A percentile compares a stretch with the other conserved stretches of the same genome.
Evolutionary conservation across 2,888 invertebrate species (phyloP).

Genomic region (Tromatobia lineatoria): DNA sequence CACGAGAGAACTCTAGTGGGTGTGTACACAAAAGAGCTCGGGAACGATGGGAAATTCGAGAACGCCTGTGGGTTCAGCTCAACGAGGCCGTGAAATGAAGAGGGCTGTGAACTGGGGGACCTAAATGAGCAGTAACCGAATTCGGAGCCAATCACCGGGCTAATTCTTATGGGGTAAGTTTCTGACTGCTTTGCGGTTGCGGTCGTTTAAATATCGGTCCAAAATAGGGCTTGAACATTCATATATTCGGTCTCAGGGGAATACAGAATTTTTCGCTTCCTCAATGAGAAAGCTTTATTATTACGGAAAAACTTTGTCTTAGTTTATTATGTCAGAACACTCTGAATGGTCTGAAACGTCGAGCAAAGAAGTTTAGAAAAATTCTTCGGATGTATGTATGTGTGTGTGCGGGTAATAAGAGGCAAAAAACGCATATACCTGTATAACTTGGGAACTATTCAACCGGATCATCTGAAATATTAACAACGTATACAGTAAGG

Average conservation of each 20-base stretch:
- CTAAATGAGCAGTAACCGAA: conserved; percentile 22
- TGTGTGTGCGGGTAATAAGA: too few relatives aligned
- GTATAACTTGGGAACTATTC: too few relatives aligned
- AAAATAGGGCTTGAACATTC: not conserved
- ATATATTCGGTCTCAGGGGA: not conserved
- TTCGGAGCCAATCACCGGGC: conserved; percentile 2
- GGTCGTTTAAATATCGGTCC: not conserved
- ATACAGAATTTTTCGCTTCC: too few relatives aligned
- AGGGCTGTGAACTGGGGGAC: not conserved
- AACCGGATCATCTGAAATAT: too few relatives aligned
- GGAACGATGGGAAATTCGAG: conserved; percentile 32
- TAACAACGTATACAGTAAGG: too few relatives aligned
- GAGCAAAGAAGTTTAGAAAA: too few relatives aligned
- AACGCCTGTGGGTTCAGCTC: conserved; percentile 14
- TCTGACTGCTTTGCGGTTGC: conserved; percentile 3
- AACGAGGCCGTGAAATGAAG: conserved; percentile 4
- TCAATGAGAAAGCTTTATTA: too few relatives aligned
- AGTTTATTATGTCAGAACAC: too few relatives aligned
- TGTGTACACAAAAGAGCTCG: conserved; percentile 27
- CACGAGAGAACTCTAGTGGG: conserved; percentile 4
- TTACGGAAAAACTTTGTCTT: too few relatives aligned
- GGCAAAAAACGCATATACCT: too few relatives aligned
- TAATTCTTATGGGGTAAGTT: conserved; percentile 23
- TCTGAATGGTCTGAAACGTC: too few relatives aligned
- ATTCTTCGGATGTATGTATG: too few relatives aligned